Evolutionary conservation across 1,140 invertebrate species (phyloP).

Genomic region (Brachionus rubens): DNA sequence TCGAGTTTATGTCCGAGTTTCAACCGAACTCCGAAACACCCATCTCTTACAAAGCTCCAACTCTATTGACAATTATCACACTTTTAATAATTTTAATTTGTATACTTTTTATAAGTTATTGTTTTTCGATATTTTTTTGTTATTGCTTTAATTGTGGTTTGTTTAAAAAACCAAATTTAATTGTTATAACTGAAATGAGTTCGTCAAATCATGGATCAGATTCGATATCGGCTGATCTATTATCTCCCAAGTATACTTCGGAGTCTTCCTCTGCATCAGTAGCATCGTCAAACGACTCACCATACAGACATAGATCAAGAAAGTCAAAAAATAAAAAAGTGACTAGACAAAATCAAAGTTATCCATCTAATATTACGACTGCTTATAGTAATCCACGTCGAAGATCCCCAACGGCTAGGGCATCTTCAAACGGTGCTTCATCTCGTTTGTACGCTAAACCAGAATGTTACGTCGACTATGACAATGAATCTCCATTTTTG

Average conservation of each 20-base stretch:
- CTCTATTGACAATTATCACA: constrained; percentile 4
- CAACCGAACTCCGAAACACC: neutral
- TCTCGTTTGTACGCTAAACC: neutral
- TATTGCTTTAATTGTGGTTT: constrained; percentile 33
- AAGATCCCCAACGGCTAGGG: neutral
- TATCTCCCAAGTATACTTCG: neutral
- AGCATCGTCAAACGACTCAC: neutral
- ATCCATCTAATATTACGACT: neutral
- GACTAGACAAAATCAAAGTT: neutral
- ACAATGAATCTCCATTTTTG: neutral
- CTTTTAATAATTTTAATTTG: neutral
- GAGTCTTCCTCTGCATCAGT: neutral
- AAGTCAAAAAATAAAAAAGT: neutral
- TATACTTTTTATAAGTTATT: constrained; percentile 1
- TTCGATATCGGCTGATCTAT: neutral
- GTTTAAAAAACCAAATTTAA: constrained; percentile 23
- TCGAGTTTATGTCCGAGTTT: neutral
- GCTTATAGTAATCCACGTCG: neutral
- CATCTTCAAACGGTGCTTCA: neutral
- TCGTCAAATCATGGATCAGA: neutral
- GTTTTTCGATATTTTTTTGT: constrained; percentile 21
- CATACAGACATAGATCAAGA: neutral
- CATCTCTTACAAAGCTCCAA: neutral
- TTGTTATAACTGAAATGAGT: neutral
- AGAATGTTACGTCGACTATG: neutral